A percentile compares a stretch with the other conserved stretches of the same genome.
Evolutionary conservation across 2,113 vertebrate species (phyloP).

Genomic region (Paratilapia polleni): DNA sequence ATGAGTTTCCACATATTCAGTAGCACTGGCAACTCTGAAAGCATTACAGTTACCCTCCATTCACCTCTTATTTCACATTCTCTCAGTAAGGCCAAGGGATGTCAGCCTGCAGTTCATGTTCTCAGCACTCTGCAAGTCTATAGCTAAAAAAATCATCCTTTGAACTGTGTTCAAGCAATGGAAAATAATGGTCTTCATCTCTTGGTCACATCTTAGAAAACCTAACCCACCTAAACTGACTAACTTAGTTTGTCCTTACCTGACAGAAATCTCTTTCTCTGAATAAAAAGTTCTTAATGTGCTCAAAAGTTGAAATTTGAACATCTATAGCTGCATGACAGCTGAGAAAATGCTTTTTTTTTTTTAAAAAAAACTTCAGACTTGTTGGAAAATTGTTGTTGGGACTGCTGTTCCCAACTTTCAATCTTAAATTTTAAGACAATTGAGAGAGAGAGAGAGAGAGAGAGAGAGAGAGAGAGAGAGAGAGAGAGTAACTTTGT

Average conservation of each 20-base stretch:
- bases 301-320: not conserved
- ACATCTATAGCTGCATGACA: not conserved
- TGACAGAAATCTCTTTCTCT: not conserved
- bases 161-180: slow-evolving; percentile 1
- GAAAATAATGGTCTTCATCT: slow-evolving; percentile 8
- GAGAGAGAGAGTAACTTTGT: not conserved
- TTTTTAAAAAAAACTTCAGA: too few species aligned
- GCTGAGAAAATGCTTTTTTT: not conserved
- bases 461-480: too few species aligned
- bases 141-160: not conserved
- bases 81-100: not conserved
- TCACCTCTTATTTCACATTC: slow-evolving; percentile 15
- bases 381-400: not conserved
- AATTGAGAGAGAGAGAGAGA: not conserved
- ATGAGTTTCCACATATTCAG: slow-evolving; percentile 14
- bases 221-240: too few species aligned
- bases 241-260: not conserved
- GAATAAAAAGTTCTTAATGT: not conserved
- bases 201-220: slow-evolving; percentile 15
- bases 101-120: not conserved
- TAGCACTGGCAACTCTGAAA: slow-evolving; percentile 7
- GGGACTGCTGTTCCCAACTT: not conserved
- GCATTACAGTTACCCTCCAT: not conserved
- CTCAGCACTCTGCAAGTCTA: not conserved
- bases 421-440: not conserved